Evolutionary conservation across 1,140 invertebrate species (phyloP).

Genomic region (Megalonaias nervosa): DNA sequence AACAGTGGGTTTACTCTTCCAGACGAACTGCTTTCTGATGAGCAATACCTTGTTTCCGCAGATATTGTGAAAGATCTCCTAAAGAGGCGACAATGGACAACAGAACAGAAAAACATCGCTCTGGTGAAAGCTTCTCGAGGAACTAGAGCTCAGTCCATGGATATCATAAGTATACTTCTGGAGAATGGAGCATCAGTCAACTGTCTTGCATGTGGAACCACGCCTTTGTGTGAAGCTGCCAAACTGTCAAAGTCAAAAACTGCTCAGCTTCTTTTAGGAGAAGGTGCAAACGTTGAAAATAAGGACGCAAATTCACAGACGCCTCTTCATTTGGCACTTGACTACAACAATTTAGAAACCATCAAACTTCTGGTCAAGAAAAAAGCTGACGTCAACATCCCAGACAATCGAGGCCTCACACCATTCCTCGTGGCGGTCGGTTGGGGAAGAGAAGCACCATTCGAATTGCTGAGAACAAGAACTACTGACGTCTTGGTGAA

Average conservation of each 20-base stretch:
- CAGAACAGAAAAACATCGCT: conserved; percentile 33
- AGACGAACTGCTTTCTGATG: conserved; percentile 22
- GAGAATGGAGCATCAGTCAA: conserved; percentile 23
- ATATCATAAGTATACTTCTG: conserved; percentile 24
- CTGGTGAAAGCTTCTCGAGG: conserved; percentile 24
- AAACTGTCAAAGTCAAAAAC: conserved; percentile 34
- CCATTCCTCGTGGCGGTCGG: conserved; percentile 69
- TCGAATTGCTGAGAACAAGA: conserved; percentile 23
- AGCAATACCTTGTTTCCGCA: conserved; percentile 25
- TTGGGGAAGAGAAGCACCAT: conserved; percentile 31
- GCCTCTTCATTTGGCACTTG: conserved; percentile 68
- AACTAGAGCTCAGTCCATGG: conserved; percentile 3
- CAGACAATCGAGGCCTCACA: conserved; percentile 72
- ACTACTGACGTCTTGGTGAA: conserved; percentile 10
- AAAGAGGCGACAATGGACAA: conserved; percentile 25
- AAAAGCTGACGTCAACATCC: conserved; percentile 73
- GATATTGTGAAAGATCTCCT: conserved; percentile 25
- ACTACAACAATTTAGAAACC: conserved; percentile 54
- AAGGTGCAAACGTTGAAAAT: conserved; percentile 68
- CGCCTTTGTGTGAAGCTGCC: conserved; percentile 31
- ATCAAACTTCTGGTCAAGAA: conserved; percentile 73
- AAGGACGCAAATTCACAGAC: conserved; percentile 67
- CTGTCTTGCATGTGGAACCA: conserved; percentile 21
- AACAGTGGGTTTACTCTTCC: conserved; percentile 17
- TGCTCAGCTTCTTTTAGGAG: conserved; percentile 52